Evolutionary conservation across 2,113 vertebrate species (phyloP), one percentile per base, ranked within the genome.

Genomic region (Puntigrus tetrazona): DNA sequence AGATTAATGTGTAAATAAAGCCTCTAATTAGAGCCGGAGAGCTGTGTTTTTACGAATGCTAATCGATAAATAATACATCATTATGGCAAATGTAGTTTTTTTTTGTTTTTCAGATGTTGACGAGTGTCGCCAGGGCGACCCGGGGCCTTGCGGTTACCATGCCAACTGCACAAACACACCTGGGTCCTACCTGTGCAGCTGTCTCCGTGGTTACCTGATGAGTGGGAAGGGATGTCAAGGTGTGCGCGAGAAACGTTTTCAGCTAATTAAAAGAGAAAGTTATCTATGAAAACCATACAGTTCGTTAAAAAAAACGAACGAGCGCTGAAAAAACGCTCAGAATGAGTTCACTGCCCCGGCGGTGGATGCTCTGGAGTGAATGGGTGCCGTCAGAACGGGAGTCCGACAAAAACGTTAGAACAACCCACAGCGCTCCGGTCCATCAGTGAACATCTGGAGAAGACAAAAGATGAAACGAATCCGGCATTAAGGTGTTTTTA

Each of bases 201-300:
- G 95, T 90, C 87, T 89, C 89, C 92, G 84, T 84, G 94, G 94
- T 88, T 95, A 92, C 90, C 88, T 95, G 84, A 92, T 89, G 91
- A 88, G 88, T n/a, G 69, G 88, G 50, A 86, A 75, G 72, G 93
- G 91, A 43, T 95, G 94, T 81, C 88, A 94, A 73, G 93, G 94
- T 95, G 25, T 80, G 61, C 18, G 70, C 8, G 27, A 20, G 34
- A 38, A 22, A 11, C 22, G 5, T 0, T 25, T 1, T 59, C 22
- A 59, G n/a, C 22, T 11, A 29, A 6, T 14, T 63, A 29, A 63
- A 16, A 29, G 59, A 29, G 59, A 63, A 63, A 29, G 20, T 52
- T 1, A 20, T 2, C 50, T 20, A 52, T 52, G 50, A 52, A 52
- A 16, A 45, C 43, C 13, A 45, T 45, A 47, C 45, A 47, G 14